A percentile compares a stretch with the other conserved stretches of the same genome.
Evolutionary conservation across 2,113 vertebrate genomes (phyloP).

Genomic region (Speoplatyrhinus poulsoni): DNA sequence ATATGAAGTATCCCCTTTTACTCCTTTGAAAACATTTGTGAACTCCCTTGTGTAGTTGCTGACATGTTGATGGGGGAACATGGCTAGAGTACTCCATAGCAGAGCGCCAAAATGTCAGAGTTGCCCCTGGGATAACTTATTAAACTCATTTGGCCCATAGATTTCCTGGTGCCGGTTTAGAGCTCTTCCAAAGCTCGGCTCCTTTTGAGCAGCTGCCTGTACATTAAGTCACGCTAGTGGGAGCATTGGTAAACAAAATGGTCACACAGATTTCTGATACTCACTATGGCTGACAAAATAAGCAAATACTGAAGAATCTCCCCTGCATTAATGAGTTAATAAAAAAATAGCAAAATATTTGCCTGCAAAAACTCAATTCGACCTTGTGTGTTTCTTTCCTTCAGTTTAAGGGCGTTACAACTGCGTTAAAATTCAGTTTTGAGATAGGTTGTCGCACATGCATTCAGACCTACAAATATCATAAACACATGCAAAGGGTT

Average conservation of each 20-base stretch:
- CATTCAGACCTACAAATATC: no score
- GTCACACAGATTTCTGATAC: constrained; percentile 56
- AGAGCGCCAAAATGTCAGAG: constrained; percentile 65
- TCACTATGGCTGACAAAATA: constrained; percentile 46
- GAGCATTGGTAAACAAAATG: constrained; percentile 56
- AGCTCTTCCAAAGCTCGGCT: constrained; percentile 46
- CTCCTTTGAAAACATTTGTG: constrained; percentile 60
- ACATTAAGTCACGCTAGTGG: constrained; percentile 45
- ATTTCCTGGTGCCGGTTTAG: constrained; percentile 67
- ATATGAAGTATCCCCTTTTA: constrained; percentile 62
- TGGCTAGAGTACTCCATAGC: constrained; percentile 45
- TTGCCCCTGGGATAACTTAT: constrained; percentile 70
- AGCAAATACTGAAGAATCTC: constrained; percentile 54
- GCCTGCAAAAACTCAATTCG: constrained; percentile 32
- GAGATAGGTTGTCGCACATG: not conserved
- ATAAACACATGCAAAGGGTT: no score
- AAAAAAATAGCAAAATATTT: constrained; percentile 35
- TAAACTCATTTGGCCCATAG: constrained; percentile 72
- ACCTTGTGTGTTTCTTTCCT: constrained; percentile 23
- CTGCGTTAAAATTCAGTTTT: not conserved
- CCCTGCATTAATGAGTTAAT: constrained; percentile 46
- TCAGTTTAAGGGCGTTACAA: not conserved
- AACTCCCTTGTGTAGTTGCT: constrained; percentile 49
- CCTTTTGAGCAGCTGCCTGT: constrained; percentile 48
- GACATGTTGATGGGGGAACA: constrained; percentile 61